Base-by-base conservation (phyloP, 2,797 vertebrate species). In the Synaphobranchus kaupii region DNA sequence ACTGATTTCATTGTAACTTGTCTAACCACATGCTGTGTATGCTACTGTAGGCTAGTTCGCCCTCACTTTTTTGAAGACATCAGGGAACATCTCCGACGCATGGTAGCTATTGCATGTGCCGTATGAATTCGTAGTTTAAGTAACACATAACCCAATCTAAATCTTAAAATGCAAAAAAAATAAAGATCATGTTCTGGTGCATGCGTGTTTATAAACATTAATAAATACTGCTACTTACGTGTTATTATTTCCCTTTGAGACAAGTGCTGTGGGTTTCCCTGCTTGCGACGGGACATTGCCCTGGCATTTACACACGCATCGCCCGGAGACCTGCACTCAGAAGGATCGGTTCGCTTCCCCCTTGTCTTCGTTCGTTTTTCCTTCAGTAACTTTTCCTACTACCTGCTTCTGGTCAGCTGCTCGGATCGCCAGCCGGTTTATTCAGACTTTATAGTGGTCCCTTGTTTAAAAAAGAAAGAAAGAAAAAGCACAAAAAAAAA, bases 221-320 rank as follows among this genome's bases (percentile, higher is more conserved):
- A 54, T 31, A 84, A 54, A 85, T 86, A 71, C 56, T 86, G 81
- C 83, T 94, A 97, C 98, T 98, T 96, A 99, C 98, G 95, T 94
- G 97, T 95, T 95, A 95, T 95, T 94, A 97, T 96, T 94, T 98
- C 98, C 97, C 98, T 98, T 96, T 98, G 98, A 95, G 98, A 98
- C 96, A 99, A 97, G 97, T 99, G 98, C 97, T 99, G 98, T 95
- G 98, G 98, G 94, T 99, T 98, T 96, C 98, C 98, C 97, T 99
- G 98, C 97, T 99, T 99, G 96, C 98, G 98, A 97, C 98, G 98
- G 98, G 98, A 99, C 98, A 99, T 99, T 97, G 97, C 98, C 98
- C 97, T 97, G 96, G 97, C 98, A 98, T 98, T 97, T 98, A 99
- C 96, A 97, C 96, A 96, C 96, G 97, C 98, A 99, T 98, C 96